Percentiles rank a stretch among this genome's conserved stretches.
Evolutionary conservation across 1,140 invertebrate species (phyloP).

Genomic region (Drosophila subpulchrella): DNA sequence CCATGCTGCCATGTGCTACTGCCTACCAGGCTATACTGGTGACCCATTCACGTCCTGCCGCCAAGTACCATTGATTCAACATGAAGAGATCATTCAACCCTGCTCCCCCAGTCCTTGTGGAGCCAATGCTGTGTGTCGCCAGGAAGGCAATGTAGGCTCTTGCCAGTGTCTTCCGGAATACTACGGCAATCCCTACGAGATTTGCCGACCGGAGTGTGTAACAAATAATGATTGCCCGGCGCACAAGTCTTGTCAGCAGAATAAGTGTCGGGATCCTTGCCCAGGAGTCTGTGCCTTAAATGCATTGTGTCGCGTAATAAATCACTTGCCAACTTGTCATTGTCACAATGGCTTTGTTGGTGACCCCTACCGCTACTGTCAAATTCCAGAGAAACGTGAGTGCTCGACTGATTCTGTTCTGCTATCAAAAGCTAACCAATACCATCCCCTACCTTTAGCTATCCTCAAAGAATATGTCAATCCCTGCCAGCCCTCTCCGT

Average conservation of each 20-base stretch:
- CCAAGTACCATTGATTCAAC: conserved; percentile 85
- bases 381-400: conserved; percentile 86
- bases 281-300: conserved; percentile 90
- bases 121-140: conserved; percentile 91
- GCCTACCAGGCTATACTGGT: conserved; percentile 86
- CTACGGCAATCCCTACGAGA: conserved; percentile 89
- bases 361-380: conserved; percentile 87
- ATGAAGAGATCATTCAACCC: conserved; percentile 79
- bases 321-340: conserved; percentile 90
- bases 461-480: conserved; percentile 85
- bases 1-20: conserved; percentile 84
- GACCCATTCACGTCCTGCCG: conserved; percentile 86
- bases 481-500: conserved; percentile 87
- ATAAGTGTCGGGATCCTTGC: conserved; percentile 92
- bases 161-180: conserved; percentile 90
- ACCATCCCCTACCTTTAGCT: conserved; percentile 36
- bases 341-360: conserved; percentile 89
- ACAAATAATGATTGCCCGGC: conserved; percentile 90
- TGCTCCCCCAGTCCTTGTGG: conserved; percentile 87
- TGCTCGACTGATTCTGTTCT: background rate
- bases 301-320: conserved; percentile 88
- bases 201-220: conserved; percentile 90
- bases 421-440: conserved; percentile 87
- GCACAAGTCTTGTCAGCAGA: conserved; percentile 90
- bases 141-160: conserved; percentile 87